Percentiles rank a stretch among this genome's conserved stretches.
Conservation (phyloP, 1,140 invertebrate species). For the Conus ventricosus region DNA sequence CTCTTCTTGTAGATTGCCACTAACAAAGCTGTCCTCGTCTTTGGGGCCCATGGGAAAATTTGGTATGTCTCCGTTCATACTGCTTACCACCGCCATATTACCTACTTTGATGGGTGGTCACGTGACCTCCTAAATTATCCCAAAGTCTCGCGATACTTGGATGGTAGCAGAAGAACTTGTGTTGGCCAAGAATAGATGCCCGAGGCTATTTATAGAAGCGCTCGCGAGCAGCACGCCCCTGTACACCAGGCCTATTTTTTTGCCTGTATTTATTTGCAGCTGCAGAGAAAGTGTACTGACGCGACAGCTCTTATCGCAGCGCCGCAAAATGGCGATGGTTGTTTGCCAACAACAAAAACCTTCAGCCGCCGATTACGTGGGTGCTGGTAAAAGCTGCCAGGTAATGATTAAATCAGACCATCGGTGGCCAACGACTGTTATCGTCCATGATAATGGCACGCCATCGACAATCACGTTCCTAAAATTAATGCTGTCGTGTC, state of each 20-base stretch:
- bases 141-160: constrained; percentile 47
- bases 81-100: constrained; percentile 70
- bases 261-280: neutral
- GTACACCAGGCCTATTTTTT: neutral
- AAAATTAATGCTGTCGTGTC: no score
- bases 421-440: neutral
- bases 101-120: constrained; percentile 60
- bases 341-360: neutral
- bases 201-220: neutral
- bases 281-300: neutral
- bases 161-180: constrained; percentile 17
- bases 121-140: constrained; percentile 63
- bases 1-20: constrained; percentile 66
- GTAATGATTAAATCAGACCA: neutral
- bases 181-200: neutral
- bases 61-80: constrained; percentile 70
- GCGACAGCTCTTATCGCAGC: no score
- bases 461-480: no score
- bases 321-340: neutral
- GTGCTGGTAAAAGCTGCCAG: neutral
- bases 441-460: no score
- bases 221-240: neutral
- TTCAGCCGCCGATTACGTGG: neutral
- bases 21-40: constrained; percentile 56
- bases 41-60: constrained; percentile 61